Evolutionary conservation across 53 echinoderm and acorn worm genomes (phyloP), one percentile per base, ranked within the genome.

Genomic region (Stichopus horrens): DNA sequence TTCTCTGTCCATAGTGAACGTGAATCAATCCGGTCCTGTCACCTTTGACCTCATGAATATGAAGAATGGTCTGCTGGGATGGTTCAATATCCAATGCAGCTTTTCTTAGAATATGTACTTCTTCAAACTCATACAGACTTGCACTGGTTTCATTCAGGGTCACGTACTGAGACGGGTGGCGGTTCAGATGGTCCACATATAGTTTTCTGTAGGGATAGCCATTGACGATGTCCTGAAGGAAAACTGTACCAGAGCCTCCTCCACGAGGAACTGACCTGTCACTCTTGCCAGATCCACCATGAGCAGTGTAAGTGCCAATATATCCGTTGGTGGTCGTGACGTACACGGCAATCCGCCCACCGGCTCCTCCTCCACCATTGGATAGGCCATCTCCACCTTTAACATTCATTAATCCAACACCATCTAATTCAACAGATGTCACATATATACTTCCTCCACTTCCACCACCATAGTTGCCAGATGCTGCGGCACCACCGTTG

Each of bases 241-340:
- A 94, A 14, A 94, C 93, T 9, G 96, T 96, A 6, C 96, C 96
- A 86, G 93, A 93, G 54, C 96, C 96, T 56, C 95, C 95, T 20
- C 95, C 95, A 82, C 93, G 78, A 54, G 94, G 91, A 79, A 88
- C 74, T 14, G 86, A 57, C 14, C n/a, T 68, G 14, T 92, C 87
- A 68, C 77, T 76, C 78, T 73, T 76, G 20, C 91, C 96, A 22
- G 16, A 22, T 23, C 96, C 96, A 54, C 96, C 96, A 78, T 91
- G 76, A 56, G 92, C 89, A 51, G 90, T 86, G 75, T 94, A 96
- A 57, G 18, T 18, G 18, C 96, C 96, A 75, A 90, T 79, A 73
- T 85, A 96, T 54, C 22, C 88, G 87, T 84, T 96, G 57, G 79
- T 93, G 21, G 76, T 90, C 22, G 94, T 93, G 59, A 94, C 93